These are phyloP conservation scores for Melinaea marsaeus DNA, from an alignment of 2,888 invertebrate genomes.

Conservation along the genomic window DNA sequence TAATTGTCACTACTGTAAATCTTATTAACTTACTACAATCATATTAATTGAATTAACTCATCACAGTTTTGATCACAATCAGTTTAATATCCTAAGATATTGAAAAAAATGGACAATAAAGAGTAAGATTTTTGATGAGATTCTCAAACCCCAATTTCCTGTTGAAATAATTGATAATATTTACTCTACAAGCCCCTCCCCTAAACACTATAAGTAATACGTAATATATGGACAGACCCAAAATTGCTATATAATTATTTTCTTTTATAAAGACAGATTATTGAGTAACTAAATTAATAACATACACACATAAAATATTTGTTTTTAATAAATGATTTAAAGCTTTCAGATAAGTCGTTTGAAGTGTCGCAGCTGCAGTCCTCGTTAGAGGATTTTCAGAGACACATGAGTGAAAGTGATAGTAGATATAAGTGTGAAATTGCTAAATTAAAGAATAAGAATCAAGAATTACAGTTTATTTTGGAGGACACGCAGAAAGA, in stretches of 20 bases:
- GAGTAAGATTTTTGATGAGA: too few relatives aligned
- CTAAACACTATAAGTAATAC: too few relatives aligned
- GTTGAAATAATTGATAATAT: not conserved
- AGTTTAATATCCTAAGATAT: too few relatives aligned
- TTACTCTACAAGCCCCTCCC: not conserved
- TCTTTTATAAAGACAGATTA: too few relatives aligned
- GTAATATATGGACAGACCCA: too few relatives aligned
- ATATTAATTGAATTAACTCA: too few relatives aligned
- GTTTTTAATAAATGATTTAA: slow-evolving; percentile 28
- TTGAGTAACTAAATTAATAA: not conserved
- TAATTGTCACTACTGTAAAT: too few relatives aligned
- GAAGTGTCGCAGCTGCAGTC: slow-evolving; percentile 83
- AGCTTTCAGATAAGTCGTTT: slow-evolving; percentile 87
- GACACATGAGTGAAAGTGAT: slow-evolving; percentile 80
- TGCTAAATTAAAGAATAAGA: slow-evolving; percentile 78
- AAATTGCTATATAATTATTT: too few relatives aligned
- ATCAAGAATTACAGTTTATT: slow-evolving; percentile 68
- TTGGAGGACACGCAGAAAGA: slow-evolving; percentile 68
- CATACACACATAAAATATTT: not conserved
- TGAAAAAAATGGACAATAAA: too few relatives aligned
- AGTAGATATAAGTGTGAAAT: slow-evolving; percentile 78
- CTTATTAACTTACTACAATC: too few relatives aligned
- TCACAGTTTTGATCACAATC: too few relatives aligned
- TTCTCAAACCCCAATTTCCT: not conserved
- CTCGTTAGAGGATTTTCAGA: slow-evolving; percentile 82